Evolutionary conservation across 2,888 invertebrate species (phyloP), one percentile per base, ranked within the genome.

Genomic region (Callyntrura guangdongensis): DNA sequence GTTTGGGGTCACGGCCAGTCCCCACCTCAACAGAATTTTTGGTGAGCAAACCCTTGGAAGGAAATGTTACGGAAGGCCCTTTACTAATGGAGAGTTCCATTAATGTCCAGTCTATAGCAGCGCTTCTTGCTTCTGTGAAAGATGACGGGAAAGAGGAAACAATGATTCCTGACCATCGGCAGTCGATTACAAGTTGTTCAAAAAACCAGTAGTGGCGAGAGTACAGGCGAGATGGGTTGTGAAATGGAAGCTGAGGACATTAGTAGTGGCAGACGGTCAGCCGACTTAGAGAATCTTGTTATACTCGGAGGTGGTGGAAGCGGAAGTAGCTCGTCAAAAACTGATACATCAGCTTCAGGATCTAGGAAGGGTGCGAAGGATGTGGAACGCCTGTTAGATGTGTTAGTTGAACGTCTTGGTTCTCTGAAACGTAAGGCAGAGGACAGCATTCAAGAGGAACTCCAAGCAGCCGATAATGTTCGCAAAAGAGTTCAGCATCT

Each of bases 381-480:
- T 94, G 97, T 99, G 72, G 97, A 97, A 82, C 96, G 96, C 89
- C 95, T 99, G 14, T 96, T 99, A 69, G 98, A 98, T 74, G 98
- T 97, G 86, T 98, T 99, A 95, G 96, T 98, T 0, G 99, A 99
- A 90, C 97, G 97, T 94, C 95, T 99, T 53, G 97, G 97, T 94
- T 97, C 98, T 14, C 96, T 99, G 94, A 99, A 99, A 95, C 96
- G 99, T 85, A 99, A 99, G 96, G 98, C 99, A 6, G 98, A 98
- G 49, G 99, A 99, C 95, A 98, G 98, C 72, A 97, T 99, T 89
- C 96, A 97, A 0, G 99, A 99, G 94, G 99, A 99, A 95, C 95
- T 98, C 20, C 97, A 98, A 93, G 98, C 98, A 0, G 98, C 98
- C 0, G 96, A 97, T 94, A 97, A 98, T 0, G 98, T 99, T 95